These are phyloP conservation scores for Brevimyrus niger DNA, from an alignment of 2,113 vertebrate species.

Conservation along the genomic window DNA sequence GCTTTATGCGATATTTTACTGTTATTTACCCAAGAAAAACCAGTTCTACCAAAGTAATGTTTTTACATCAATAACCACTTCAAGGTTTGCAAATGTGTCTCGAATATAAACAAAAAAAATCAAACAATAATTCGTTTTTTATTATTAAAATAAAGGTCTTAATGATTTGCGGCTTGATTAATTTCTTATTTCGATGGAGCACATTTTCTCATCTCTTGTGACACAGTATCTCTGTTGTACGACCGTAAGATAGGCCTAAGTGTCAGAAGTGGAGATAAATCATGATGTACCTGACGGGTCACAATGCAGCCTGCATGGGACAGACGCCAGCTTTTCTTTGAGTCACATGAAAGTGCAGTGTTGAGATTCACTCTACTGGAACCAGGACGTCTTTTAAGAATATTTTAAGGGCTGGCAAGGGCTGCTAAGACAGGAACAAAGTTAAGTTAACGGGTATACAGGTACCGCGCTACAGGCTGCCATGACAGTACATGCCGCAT, in stretches of 20 bases:
- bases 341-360: neutral
- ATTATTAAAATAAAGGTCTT: neutral
- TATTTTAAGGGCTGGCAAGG: neutral
- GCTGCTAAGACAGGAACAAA: neutral
- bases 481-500: neutral
- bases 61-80: neutral
- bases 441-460: neutral
- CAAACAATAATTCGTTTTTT: neutral
- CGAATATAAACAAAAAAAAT: neutral
- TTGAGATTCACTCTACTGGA: slow-evolving; percentile 4
- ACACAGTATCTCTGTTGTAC: neutral
- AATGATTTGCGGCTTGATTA: neutral
- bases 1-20: neutral
- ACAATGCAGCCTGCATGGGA: neutral
- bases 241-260: neutral
- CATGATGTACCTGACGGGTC: neutral
- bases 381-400: neutral
- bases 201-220: neutral
- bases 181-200: neutral
- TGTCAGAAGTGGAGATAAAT: neutral
- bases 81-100: neutral
- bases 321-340: neutral
- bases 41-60: neutral
- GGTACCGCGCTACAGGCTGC: neutral
- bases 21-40: neutral